Conservation (phyloP, 2,797 vertebrate species). For the Apogon hyalosoma region DNA sequence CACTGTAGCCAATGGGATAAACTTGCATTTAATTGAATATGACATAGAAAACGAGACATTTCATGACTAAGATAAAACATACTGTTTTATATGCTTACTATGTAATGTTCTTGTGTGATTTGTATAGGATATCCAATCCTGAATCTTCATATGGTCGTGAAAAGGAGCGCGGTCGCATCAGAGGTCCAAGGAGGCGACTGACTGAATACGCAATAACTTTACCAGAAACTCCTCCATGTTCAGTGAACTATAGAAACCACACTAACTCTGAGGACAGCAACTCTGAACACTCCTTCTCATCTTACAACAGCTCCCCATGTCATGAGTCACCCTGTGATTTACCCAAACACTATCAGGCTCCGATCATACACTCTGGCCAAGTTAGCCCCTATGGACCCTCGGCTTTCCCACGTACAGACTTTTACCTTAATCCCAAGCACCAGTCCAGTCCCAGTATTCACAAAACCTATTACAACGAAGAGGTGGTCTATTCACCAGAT, state of each 20-base stretch:
- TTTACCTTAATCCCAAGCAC: conserved; percentile 69
- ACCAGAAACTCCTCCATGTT: conserved; percentile 71
- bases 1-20: too few relatives aligned
- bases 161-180: conserved; percentile 80
- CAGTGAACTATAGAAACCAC: conserved; percentile 58
- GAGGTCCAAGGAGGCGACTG: conserved; percentile 84
- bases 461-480: conserved; percentile 70
- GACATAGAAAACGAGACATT: background rate
- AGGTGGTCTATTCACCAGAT: conserved; percentile 70
- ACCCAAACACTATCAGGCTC: conserved; percentile 64
- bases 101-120: conserved; percentile 29
- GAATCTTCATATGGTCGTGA: conserved; percentile 67
- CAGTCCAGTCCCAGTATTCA: conserved; percentile 68
- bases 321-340: conserved; percentile 68
- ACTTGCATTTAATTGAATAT: too few relatives aligned
- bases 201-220: conserved; percentile 82
- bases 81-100: background rate
- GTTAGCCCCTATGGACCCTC: conserved; percentile 59
- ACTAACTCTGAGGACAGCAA: conserved; percentile 87
- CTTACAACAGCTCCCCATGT: conserved; percentile 82
- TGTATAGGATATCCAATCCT: conserved; percentile 82
- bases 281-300: conserved; percentile 86
- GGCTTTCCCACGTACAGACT: conserved; percentile 51
- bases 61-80: background rate
- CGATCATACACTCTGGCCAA: conserved; percentile 50